Evolutionary conservation across 1,140 invertebrate genomes (phyloP).

Genomic region (Pseudachorutes palmiensis): DNA sequence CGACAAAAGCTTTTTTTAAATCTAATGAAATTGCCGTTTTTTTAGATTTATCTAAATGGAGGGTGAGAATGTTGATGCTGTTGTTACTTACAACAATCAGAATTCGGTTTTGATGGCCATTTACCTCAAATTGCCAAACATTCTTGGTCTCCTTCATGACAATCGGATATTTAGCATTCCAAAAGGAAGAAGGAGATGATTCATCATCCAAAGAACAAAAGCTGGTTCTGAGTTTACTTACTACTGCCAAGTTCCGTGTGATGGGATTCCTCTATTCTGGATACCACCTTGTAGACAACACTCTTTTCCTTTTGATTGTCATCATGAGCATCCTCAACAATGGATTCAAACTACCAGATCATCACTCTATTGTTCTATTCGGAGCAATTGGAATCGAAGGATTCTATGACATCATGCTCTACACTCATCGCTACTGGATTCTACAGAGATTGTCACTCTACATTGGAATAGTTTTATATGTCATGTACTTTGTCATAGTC

Average conservation of each 20-base stretch:
- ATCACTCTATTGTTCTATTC: background rate
- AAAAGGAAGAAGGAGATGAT: background rate
- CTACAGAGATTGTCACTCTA: background rate
- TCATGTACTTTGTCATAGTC: background rate
- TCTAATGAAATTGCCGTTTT: no score
- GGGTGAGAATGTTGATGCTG: no score
- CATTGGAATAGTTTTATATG: conserved; percentile 1
- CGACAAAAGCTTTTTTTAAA: no score
- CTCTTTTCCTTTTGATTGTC: background rate
- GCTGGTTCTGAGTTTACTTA: background rate
- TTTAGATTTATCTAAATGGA: no score
- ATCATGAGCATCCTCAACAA: background rate
- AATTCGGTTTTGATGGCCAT: conserved; percentile 8
- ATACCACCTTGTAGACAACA: conserved; percentile 5
- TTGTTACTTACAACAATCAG: conserved; percentile 5
- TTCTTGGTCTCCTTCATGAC: background rate
- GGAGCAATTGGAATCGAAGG: background rate
- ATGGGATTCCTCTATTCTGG: background rate
- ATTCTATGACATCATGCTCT: conserved; percentile 9
- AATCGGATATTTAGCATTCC: conserved; percentile 7
- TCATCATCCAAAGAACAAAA: background rate
- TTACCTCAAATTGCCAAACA: background rate
- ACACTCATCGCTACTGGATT: conserved; percentile 8
- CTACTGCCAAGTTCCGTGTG: background rate
- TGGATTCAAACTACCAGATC: background rate